These are phyloP conservation scores for Orthosia gracilis DNA, from an alignment of 2,888 invertebrate species.

Conservation along the genomic window DNA sequence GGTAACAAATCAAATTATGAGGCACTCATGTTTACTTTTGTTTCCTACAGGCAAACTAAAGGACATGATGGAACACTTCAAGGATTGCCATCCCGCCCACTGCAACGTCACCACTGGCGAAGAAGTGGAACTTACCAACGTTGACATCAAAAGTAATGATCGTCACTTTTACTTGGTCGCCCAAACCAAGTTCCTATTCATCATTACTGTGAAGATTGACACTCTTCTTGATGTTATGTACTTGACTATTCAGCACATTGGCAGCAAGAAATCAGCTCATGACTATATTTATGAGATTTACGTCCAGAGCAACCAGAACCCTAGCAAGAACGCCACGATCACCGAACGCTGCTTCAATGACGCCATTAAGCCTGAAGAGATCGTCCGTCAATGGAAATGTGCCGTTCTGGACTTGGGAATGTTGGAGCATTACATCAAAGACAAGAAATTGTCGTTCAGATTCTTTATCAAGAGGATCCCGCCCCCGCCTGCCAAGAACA, in stretches of 20 bases:
- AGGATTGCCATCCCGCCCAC: conserved; percentile 79
- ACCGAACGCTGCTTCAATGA: conserved; percentile 85
- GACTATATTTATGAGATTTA: conserved; percentile 85
- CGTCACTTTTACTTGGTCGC: conserved; percentile 79
- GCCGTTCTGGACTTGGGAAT: conserved; percentile 80
- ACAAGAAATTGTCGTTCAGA: conserved; percentile 79
- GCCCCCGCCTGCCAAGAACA: conserved; percentile 65
- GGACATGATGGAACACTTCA: conserved; percentile 84
- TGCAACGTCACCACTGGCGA: conserved; percentile 76
- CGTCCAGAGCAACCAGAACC: conserved; percentile 79
- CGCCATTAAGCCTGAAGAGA: conserved; percentile 80
- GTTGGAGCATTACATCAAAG: conserved; percentile 78
- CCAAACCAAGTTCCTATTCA: conserved; percentile 81
- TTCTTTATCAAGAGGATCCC: conserved; percentile 79
- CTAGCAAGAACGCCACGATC: conserved; percentile 79
- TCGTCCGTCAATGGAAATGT: conserved; percentile 82
- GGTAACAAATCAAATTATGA: not conserved
- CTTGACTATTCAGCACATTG: conserved; percentile 85
- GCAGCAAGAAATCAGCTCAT: conserved; percentile 79
- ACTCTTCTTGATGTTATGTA: conserved; percentile 83
- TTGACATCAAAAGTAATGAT: conserved; percentile 76
- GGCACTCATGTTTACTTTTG: not conserved
- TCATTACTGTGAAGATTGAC: conserved; percentile 83
- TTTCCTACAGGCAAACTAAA: conserved; percentile 69
- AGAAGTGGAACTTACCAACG: conserved; percentile 76